A percentile compares a stretch with the other conserved stretches of the same genome.
phyloP scores from a whole-genome alignment of 1,140 invertebrate species.

The Oscheius sp. region DNA sequence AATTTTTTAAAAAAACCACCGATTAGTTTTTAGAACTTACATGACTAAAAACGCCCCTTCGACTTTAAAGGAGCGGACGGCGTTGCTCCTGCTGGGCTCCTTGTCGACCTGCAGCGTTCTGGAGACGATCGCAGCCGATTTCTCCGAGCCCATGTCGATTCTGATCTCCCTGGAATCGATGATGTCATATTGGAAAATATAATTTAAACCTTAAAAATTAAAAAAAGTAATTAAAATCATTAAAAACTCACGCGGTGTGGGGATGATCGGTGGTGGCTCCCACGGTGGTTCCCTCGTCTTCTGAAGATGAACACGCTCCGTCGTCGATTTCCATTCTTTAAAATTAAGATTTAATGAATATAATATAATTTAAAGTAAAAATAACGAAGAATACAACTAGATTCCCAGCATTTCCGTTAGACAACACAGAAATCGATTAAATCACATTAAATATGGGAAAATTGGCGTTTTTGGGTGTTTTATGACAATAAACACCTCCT shows the following conservation, averaged over 20 bases:
- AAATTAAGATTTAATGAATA: neutral
- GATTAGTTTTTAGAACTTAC: neutral
- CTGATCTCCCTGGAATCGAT: neutral
- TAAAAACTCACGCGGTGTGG: neutral
- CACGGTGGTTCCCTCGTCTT: neutral
- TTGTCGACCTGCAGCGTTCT: constrained; percentile 4
- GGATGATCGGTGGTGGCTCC: neutral
- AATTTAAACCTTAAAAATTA: neutral
- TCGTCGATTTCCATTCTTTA: neutral
- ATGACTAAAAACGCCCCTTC: constrained; percentile 5
- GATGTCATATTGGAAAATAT: too few species aligned
- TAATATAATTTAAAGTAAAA: neutral
- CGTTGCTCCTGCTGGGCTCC: constrained; percentile 8
- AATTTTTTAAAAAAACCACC: neutral
- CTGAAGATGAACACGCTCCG: neutral
- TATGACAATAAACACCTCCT: too few species aligned
- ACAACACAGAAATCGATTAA: too few species aligned
- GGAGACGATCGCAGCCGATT: neutral
- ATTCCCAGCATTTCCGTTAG: neutral
- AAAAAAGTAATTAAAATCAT: neutral
- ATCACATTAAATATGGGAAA: too few species aligned
- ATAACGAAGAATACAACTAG: neutral
- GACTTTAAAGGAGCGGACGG: neutral
- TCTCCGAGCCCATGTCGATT: neutral
- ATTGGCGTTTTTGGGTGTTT: too few species aligned